These are phyloP conservation scores for Penelope pileata DNA, from an alignment of 2,113 vertebrate species.

Conservation along the genomic window DNA sequence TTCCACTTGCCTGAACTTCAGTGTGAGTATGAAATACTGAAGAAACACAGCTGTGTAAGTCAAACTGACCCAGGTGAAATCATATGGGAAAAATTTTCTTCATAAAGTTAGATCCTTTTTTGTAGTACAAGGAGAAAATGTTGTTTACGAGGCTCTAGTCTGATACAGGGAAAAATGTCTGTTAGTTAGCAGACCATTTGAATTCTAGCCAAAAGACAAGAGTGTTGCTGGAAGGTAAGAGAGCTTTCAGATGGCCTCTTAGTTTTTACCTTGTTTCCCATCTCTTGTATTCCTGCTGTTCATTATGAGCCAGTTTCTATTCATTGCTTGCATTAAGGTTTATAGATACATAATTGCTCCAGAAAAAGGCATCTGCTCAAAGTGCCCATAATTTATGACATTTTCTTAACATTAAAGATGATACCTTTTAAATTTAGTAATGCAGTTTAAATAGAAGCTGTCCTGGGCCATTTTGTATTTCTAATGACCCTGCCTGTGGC, in stretches of 20 bases:
- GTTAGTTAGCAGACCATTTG: not conserved
- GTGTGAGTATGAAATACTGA: not conserved
- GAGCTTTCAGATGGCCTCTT: not conserved
- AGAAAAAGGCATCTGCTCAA: not conserved
- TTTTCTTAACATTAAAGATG: not conserved
- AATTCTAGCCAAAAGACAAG: not conserved
- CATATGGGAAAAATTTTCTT: not conserved
- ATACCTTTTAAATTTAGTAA: not conserved
- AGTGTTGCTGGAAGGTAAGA: not conserved
- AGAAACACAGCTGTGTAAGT: not conserved
- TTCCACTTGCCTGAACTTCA: not conserved
- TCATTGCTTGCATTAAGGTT: constrained; percentile 31
- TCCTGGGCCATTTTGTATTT: not conserved
- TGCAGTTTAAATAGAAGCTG: not conserved
- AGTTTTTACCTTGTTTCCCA: constrained; percentile 12
- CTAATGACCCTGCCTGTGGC: not conserved
- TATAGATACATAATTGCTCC: constrained; percentile 18
- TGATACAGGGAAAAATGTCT: not conserved
- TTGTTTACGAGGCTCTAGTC: not conserved
- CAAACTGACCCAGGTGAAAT: not conserved
- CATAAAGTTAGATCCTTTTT: not conserved
- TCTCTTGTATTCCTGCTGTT: constrained; percentile 17
- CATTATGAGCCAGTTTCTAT: constrained; percentile 34
- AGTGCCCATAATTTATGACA: not conserved
- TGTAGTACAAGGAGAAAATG: not conserved